Conservation (phyloP, 2,797 vertebrate species). For the Graptemys geographica region DNA sequence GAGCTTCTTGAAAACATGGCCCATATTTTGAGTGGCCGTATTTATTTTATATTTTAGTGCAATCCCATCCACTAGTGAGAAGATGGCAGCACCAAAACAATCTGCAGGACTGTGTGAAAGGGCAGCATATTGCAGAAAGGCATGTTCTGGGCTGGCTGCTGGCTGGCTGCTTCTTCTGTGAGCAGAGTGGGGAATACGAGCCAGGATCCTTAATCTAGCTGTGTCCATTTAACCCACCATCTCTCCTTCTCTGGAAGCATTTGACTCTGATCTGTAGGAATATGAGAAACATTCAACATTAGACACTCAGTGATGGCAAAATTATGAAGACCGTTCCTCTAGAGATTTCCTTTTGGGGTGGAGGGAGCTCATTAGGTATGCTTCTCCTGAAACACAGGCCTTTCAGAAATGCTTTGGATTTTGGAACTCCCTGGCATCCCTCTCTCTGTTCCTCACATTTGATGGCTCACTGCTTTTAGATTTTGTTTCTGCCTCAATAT, state of each 20-base stretch:
- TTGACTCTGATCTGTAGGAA: neutral
- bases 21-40: neutral
- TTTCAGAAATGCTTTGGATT: constrained; percentile 59
- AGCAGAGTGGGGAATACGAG: neutral
- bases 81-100: neutral
- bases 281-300: neutral
- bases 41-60: neutral
- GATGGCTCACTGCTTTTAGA: constrained; percentile 63
- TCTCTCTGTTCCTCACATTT: neutral
- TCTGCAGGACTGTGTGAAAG: neutral
- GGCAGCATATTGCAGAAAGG: too few species aligned
- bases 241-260: neutral
- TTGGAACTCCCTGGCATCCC: constrained; percentile 47
- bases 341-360: neutral
- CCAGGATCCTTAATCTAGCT: neutral
- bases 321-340: neutral
- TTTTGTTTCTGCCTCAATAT: constrained; percentile 65
- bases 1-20: too few species aligned
- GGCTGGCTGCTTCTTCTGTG: fast-evolving
- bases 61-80: neutral
- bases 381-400: neutral
- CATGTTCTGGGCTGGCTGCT: neutral
- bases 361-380: constrained; percentile 17
- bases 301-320: neutral
- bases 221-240: neutral